Conservation (phyloP, 2,888 invertebrate genomes). For the Euzetes globulus region DNA sequence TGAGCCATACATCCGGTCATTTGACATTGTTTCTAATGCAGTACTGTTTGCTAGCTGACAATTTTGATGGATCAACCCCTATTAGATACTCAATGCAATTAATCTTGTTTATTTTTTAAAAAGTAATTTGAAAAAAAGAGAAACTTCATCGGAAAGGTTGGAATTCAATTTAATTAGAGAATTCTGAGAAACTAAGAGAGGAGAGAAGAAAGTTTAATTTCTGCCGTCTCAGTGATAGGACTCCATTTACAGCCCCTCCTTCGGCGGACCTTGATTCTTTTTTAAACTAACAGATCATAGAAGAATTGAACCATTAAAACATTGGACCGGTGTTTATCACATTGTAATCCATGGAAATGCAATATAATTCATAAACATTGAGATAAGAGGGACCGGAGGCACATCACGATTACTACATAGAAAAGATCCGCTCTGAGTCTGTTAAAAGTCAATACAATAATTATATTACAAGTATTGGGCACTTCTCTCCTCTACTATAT, state of each 20-base stretch:
- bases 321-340: slow-evolving; percentile 13
- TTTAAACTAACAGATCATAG: not conserved
- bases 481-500: not conserved
- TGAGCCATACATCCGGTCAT: slow-evolving; percentile 16
- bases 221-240: not conserved
- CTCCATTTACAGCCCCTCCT: not conserved
- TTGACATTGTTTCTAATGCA: not conserved
- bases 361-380: slow-evolving; percentile 23
- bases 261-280: not conserved
- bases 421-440: slow-evolving; percentile 11
- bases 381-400: not conserved
- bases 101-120: not conserved
- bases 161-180: too few species aligned
- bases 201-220: not conserved
- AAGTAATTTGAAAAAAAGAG: not conserved
- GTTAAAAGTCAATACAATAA: slow-evolving; percentile 5
- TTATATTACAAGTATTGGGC: not conserved
- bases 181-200: not conserved
- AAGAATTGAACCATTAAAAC: not conserved
- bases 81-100: not conserved
- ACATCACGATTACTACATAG: slow-evolving; percentile 6
- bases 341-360: slow-evolving; percentile 21
- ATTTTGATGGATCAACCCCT: slow-evolving; percentile 19
- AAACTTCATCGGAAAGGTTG: not conserved
- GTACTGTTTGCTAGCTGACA: not conserved